Conservation (phyloP, 2,113 vertebrate genomes). For the Dipodomys stephensi region DNA sequence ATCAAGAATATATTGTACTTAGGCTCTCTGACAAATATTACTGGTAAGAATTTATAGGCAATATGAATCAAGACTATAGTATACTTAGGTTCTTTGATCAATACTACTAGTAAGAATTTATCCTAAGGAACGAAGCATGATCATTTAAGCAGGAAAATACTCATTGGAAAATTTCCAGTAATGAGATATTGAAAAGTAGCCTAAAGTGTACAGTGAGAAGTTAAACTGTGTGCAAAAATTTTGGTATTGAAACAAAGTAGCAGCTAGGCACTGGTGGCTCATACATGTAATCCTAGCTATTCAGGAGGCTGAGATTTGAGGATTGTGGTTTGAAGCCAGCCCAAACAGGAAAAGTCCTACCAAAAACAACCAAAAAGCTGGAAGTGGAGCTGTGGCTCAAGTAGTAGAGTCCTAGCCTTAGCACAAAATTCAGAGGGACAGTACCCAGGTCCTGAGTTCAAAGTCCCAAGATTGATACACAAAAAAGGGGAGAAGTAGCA, state of each 20-base stretch:
- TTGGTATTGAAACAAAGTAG: too few relatives aligned
- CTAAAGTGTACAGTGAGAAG: slow-evolving; percentile 20
- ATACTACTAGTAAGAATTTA: background rate
- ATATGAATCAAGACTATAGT: background rate
- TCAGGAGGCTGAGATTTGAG: too few relatives aligned
- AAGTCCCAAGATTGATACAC: too few relatives aligned
- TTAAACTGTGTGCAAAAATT: slow-evolving; percentile 39
- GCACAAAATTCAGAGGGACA: too few relatives aligned
- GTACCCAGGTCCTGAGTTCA: too few relatives aligned
- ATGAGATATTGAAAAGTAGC: slow-evolving; percentile 12
- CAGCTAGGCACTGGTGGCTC: too few relatives aligned
- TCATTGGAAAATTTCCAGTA: slow-evolving; percentile 41
- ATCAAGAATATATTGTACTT: background rate
- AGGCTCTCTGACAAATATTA: background rate
- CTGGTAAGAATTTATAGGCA: slow-evolving; percentile 5
- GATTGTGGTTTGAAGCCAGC: too few relatives aligned
- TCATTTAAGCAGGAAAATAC: slow-evolving; percentile 46
- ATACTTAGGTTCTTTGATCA: background rate
- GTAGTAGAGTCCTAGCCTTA: too few relatives aligned
- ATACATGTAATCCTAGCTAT: too few relatives aligned
- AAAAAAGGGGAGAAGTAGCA: background rate
- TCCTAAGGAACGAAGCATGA: slow-evolving; percentile 40
- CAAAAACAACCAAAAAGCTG: too few relatives aligned
- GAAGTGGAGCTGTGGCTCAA: too few relatives aligned
- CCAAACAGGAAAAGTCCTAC: too few relatives aligned